phyloP scores from a whole-genome alignment of 2,888 invertebrate genomes.

The Phyllotreta cruciferae region DNA sequence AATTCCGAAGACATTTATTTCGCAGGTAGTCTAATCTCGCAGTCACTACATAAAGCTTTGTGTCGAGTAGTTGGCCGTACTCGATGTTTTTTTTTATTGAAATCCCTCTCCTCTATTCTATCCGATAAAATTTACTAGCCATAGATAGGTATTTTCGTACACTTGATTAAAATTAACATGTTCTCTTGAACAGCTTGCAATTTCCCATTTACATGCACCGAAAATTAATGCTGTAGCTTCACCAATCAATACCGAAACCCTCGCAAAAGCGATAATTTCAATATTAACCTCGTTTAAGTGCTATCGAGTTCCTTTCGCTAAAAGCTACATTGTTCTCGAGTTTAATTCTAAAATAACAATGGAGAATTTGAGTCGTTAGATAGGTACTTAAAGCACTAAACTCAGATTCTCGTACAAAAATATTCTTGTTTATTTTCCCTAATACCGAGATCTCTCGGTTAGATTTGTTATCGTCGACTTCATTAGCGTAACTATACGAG shows the following conservation, averaged over 20 bases:
- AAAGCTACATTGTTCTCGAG: constrained; percentile 34
- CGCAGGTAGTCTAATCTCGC: too few relatives aligned
- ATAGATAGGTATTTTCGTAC: too few relatives aligned
- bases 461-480: constrained; percentile 3
- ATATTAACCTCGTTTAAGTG: constrained; percentile 45
- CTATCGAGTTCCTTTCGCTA: constrained; percentile 40
- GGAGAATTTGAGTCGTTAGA: constrained; percentile 21
- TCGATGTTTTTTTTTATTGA: too few relatives aligned
- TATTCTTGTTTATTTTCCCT: constrained; percentile 6
- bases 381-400: constrained; percentile 14
- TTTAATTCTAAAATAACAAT: constrained; percentile 37
- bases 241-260: constrained; percentile 44
- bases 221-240: constrained; percentile 42
- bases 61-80: too few relatives aligned
- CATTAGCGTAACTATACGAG: not conserved
- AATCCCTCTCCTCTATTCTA: too few relatives aligned
- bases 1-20: not conserved
- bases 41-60: too few relatives aligned
- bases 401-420: constrained; percentile 9
- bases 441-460: constrained; percentile 1
- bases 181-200: too few relatives aligned
- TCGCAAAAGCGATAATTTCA: constrained; percentile 45
- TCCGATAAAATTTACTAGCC: too few relatives aligned
- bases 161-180: too few relatives aligned
- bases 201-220: not conserved